Evolutionary conservation across 2,888 invertebrate species (phyloP), one percentile per base, ranked within the genome.

Genomic region (Empis stercorea): DNA sequence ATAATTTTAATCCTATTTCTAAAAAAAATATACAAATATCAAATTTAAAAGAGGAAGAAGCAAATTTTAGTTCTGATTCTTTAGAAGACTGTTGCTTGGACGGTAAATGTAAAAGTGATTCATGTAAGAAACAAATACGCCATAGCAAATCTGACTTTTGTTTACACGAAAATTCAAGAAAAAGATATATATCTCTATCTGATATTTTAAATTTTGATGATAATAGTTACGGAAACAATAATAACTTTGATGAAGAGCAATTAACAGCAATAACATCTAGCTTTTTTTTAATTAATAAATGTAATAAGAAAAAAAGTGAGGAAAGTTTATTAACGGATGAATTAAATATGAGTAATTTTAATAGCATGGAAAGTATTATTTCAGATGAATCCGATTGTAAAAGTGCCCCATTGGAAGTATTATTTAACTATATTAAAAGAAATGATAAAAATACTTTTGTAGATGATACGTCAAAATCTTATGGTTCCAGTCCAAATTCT

Each of bases 321-420:
- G 87, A 87, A 56, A 86, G 86, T 17, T 74, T 87, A 32, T 60
- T 87, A 7, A 85, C 85, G 1, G 84, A 84, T 52, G 84, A 84
- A 54, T 77, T 79, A 54, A 80, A 77, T 37, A 61, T 66, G 47
- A 71, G 78, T 50, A 82, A 81, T 58, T 84, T 83, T 59, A 82
- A 84, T 58, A 87, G 86, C 48, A 74, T 87, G 58, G 87, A 87
- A 61, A 86, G 86, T 57, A 79, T 88, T 6, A 63, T 87, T 0
- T 86, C 86, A 1, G 87, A 87, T 62, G 87, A 86, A 53, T 84
- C 84, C 0, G 82, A 82, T 56, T 85, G 84, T 7, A 84, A 83
- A 64, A 84, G 84, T 46, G 86, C 85, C 1, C 86, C 86, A 0
- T 62, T 86, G 32, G 86, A 85, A 64, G 78, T 80, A 62, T 63